A percentile compares a stretch with the other conserved stretches of the same genome.
Conservation (phyloP, 2,888 invertebrate species). For the Ferrisia virgata region DNA sequence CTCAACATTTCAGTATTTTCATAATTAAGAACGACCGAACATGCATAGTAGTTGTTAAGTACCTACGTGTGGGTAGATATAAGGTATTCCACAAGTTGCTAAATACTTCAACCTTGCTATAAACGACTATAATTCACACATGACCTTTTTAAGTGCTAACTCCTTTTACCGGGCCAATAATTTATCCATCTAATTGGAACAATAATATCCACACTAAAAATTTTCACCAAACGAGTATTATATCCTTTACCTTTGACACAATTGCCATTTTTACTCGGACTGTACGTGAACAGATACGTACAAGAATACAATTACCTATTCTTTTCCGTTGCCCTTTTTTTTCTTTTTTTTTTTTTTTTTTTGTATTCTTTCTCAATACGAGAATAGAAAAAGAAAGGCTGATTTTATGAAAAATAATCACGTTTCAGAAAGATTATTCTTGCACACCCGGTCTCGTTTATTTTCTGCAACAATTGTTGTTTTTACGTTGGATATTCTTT, state of each 20-base stretch:
- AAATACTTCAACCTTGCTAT: background rate
- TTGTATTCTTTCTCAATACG: background rate
- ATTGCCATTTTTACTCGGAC: background rate
- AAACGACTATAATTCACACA: background rate
- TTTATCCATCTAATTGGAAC: background rate
- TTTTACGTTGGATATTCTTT: background rate
- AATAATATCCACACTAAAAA: background rate
- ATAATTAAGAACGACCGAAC: too few relatives aligned
- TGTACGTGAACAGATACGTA: background rate
- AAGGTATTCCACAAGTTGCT: background rate
- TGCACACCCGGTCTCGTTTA: constrained; percentile 7
- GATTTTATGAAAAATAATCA: constrained; percentile 16
- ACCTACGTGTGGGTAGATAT: too few relatives aligned
- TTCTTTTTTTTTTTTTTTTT: background rate
- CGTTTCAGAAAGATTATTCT: background rate
- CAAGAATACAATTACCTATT: background rate
- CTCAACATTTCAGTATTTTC: too few relatives aligned
- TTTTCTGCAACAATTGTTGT: constrained; percentile 2
- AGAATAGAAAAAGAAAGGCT: background rate
- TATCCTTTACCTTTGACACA: background rate
- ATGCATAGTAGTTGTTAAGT: too few relatives aligned
- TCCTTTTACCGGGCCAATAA: background rate
- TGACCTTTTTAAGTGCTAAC: background rate
- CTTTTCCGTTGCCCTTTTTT: background rate
- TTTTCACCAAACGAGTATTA: background rate